Percentiles rank a stretch among this genome's conserved stretches.
Evolutionary conservation across 2,113 vertebrate species (phyloP).

Genomic region (Fukomys damarensis): DNA sequence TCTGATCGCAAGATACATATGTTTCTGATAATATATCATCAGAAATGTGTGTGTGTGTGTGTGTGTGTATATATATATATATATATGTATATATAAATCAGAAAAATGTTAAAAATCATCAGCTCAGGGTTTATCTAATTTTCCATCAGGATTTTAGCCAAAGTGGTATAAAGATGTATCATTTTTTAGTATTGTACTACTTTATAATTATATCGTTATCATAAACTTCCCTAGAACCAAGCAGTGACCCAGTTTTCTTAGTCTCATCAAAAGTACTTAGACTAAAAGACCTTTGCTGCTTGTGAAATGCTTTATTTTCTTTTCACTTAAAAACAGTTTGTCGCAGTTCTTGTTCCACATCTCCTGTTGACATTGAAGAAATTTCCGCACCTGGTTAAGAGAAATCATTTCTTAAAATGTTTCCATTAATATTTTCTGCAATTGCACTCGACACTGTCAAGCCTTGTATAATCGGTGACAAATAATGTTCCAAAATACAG

Average conservation of each 20-base stretch:
- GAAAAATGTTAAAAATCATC: slow-evolving; percentile 29
- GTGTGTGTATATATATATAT: no score
- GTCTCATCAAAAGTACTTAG: neutral
- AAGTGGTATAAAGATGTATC: neutral
- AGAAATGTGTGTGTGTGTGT: no score
- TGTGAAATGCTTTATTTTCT: neutral
- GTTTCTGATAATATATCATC: no score
- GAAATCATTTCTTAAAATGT: neutral
- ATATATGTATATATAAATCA: no score
- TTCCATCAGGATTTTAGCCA: neutral
- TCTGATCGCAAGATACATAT: no score
- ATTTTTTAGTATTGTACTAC: neutral
- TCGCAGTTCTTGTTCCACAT: neutral
- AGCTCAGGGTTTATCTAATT: neutral
- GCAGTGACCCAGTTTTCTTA: neutral
- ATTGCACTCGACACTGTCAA: neutral
- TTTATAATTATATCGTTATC: slow-evolving; percentile 9
- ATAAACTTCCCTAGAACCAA: neutral
- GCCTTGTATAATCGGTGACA: neutral
- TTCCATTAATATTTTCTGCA: neutral
- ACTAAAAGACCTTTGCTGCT: neutral
- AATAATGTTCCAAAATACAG: neutral
- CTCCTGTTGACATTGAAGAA: neutral
- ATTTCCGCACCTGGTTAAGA: neutral
- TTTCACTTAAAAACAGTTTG: neutral